Base-by-base conservation (phyloP, 2,888 invertebrate species). In the Crematogaster levior region DNA sequence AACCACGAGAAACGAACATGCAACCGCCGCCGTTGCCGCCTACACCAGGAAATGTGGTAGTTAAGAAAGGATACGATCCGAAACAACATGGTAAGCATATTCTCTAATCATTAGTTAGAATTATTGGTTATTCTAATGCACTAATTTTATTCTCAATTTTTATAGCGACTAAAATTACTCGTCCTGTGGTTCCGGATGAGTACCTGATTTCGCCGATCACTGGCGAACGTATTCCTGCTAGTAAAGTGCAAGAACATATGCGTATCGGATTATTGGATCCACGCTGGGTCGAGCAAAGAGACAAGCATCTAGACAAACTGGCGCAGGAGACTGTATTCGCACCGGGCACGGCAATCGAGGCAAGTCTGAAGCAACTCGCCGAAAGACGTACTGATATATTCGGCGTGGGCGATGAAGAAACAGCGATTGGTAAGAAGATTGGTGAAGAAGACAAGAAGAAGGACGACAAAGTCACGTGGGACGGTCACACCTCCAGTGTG, bases 341-440 rank as follows among this genome's bases (percentile, higher is more conserved):
- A 0, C 96, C 96, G 73, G 97, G 96, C 92, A 94, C 98, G 37
- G 98, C 99, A n/a, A 99, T 99, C 92, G 99, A 99, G 93, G 98
- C 98, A 56, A 98, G 98, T 93, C 96, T 99, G 93, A 99, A 99
- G 94, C 97, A 98, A 93, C 95, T 99, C 92, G 99, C 99, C 0
- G 99, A 99, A 94, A 96, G 99, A 89, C 98, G 99, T 97, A 99
- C 99, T 1, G 99, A 99, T 96, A 99, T 99, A 95, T 99, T 99
- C 95, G 99, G 99, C 95, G 98, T 98, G 85, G 99, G 99, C 82
- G 98, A 98, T 94, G 99, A 99, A 94, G 99, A 99, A 96, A 99
- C 99, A 0, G 98, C 98, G 34, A 99, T 99, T 94, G 99, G 99
- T 95, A 99, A 99, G 95, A 99, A 99, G 95, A 97, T 99, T 85